These are phyloP conservation scores for Tetanocera ferruginea DNA, from an alignment of 2,888 invertebrate genomes.

Conservation along the genomic window DNA sequence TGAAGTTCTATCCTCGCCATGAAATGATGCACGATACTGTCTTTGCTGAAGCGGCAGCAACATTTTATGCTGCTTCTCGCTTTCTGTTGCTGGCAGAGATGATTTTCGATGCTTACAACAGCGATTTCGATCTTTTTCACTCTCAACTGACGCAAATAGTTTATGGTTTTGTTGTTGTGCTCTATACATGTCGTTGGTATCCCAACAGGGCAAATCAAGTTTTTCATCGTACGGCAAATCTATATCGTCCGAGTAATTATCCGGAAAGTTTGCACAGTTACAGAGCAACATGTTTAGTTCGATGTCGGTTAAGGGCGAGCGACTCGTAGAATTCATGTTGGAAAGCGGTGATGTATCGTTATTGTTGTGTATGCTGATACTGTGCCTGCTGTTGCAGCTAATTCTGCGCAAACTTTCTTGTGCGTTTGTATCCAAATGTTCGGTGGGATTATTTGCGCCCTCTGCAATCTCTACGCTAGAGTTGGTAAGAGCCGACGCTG, in stretches of 20 bases:
- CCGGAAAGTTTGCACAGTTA: slow-evolving; percentile 10
- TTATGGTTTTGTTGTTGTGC: background rate
- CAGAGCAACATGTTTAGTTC: slow-evolving; percentile 20
- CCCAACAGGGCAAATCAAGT: background rate
- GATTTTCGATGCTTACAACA: background rate
- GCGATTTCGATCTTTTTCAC: background rate
- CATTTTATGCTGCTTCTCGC: background rate
- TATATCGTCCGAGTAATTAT: background rate
- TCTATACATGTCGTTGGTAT: slow-evolving; percentile 55
- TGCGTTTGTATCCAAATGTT: background rate
- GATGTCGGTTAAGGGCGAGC: slow-evolving; percentile 13
- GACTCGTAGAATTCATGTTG: background rate
- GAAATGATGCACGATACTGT: slow-evolving; percentile 74
- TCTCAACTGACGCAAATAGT: background rate
- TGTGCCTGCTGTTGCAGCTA: background rate
- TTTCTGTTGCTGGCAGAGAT: background rate
- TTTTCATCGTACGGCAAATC: background rate
- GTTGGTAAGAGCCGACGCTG: background rate
- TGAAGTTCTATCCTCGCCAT: slow-evolving; percentile 72
- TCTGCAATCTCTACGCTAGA: background rate
- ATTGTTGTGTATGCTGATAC: background rate
- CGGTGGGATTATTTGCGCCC: background rate
- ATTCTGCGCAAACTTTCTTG: background rate
- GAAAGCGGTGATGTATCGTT: background rate
- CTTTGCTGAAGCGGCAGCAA: background rate